A percentile compares a stretch with the other conserved stretches of the same genome.
Conservation (phyloP, 2,888 invertebrate genomes). For the Andrena trimmerana region DNA sequence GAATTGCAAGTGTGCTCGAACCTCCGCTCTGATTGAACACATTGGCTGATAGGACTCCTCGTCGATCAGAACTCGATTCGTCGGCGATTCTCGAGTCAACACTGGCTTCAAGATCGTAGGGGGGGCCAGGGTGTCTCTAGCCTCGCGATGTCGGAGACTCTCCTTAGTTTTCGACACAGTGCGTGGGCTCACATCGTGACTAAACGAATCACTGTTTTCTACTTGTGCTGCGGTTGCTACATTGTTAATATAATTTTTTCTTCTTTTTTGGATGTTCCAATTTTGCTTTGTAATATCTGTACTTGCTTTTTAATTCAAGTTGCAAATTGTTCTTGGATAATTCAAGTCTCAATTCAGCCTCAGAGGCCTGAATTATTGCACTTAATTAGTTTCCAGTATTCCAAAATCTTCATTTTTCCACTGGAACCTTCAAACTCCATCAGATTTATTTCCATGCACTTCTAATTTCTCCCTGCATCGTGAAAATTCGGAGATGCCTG, state of each 20-base stretch:
- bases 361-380: background rate
- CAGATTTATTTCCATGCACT: background rate
- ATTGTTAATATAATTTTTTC: background rate
- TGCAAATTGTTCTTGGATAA: too few relatives aligned
- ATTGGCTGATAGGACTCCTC: background rate
- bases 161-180: conserved; percentile 8
- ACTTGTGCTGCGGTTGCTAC: background rate
- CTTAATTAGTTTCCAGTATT: background rate
- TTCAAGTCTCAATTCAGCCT: too few relatives aligned
- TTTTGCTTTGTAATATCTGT: too few relatives aligned
- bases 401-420: background rate
- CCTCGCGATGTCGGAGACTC: background rate
- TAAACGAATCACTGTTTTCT: conserved; percentile 20
- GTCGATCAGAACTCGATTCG: background rate
- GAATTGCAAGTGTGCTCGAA: conserved; percentile 10
- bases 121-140: too few relatives aligned
- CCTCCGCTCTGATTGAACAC: background rate
- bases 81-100: background rate
- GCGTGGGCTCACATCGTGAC: conserved; percentile 10
- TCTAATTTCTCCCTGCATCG: background rate
- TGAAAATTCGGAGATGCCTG: too few relatives aligned
- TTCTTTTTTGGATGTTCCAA: too few relatives aligned
- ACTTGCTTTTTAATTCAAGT: too few relatives aligned
- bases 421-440: background rate
- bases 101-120: too few relatives aligned